Evolutionary conservation across 2,113 vertebrate genomes (phyloP).

Genomic region (Anser cygnoides): DNA sequence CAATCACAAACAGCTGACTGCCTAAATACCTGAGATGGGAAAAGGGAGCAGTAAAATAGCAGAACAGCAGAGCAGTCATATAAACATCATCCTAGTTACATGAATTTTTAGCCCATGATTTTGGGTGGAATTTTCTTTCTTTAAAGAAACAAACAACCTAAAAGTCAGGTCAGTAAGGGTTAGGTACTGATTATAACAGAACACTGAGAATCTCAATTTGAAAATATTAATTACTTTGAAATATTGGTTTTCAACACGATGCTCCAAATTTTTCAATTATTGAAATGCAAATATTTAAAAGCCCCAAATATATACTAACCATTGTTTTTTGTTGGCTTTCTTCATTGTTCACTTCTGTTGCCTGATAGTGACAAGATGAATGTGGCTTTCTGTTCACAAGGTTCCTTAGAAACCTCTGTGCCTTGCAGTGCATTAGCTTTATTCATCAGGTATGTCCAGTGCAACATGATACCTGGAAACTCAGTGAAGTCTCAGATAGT

Average conservation of each 20-base stretch:
- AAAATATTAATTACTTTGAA: background rate
- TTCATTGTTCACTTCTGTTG: background rate
- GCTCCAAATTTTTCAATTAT: background rate
- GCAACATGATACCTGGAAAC: background rate
- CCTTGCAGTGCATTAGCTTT: background rate
- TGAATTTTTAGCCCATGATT: background rate
- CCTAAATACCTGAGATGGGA: background rate
- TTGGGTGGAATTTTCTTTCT: background rate
- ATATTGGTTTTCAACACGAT: background rate
- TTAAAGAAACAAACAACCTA: background rate
- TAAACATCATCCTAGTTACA: background rate
- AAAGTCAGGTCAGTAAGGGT: background rate
- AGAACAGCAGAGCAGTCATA: background rate
- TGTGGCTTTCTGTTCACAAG: background rate
- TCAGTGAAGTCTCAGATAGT: background rate
- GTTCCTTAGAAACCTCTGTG: background rate
- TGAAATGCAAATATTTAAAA: background rate
- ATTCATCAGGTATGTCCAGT: background rate
- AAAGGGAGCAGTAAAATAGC: background rate
- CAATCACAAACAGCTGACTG: background rate
- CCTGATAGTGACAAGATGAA: background rate
- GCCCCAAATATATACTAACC: background rate
- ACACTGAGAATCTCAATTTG: background rate
- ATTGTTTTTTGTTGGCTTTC: background rate
- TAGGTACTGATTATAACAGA: background rate